Conservation (phyloP, 2,113 vertebrate genomes). For the Eulacestoma nigropectus region DNA sequence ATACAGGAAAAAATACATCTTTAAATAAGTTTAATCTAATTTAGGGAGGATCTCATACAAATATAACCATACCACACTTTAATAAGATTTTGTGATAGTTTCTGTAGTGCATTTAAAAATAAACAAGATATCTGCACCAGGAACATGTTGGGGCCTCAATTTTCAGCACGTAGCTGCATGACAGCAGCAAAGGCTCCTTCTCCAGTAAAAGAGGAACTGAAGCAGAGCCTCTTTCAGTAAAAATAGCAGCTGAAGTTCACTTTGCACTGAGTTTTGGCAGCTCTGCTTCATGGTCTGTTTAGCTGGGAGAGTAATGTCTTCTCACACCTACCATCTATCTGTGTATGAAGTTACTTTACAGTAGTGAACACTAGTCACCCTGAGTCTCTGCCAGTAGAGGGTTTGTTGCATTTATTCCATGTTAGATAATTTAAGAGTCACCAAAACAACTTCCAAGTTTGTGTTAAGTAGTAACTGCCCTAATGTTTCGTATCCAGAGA, state of each 20-base stretch:
- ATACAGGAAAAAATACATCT: background rate
- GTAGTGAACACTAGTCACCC: fast-evolving
- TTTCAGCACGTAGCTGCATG: background rate
- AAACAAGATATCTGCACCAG: background rate
- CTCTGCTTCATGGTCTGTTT: background rate
- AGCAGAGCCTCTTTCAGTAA: background rate
- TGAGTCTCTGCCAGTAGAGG: background rate
- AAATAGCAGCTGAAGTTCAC: background rate
- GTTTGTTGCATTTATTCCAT: background rate
- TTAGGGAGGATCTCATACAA: background rate
- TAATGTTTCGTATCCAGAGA: background rate
- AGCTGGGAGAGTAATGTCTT: background rate
- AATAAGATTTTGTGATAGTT: background rate
- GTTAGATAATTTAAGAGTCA: background rate
- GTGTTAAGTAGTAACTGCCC: background rate
- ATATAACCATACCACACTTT: background rate
- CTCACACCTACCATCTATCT: background rate
- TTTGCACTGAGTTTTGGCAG: background rate
- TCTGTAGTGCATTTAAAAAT: background rate
- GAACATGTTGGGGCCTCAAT: background rate
- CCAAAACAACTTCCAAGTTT: background rate
- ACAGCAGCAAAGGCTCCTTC: background rate
- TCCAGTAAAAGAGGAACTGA: slow-evolving; percentile 1
- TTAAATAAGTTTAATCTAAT: background rate
- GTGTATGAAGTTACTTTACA: background rate